Conservation (phyloP, 2,888 invertebrate species). For the Pinctada fucata region DNA sequence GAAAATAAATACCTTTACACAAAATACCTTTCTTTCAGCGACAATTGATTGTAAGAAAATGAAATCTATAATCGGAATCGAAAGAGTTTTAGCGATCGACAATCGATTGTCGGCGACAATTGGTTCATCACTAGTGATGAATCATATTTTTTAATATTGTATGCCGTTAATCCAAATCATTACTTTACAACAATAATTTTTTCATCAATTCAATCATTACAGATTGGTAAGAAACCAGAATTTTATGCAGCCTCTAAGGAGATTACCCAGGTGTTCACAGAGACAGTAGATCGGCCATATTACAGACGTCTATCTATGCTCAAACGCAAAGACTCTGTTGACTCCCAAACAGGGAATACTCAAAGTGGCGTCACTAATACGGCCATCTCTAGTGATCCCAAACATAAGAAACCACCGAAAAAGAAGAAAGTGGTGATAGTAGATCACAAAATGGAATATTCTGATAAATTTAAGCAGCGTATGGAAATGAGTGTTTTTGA, state of each 20-base stretch:
- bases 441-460: conserved; percentile 45
- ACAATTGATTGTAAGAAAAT: too few relatives aligned
- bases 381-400: not conserved
- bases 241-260: conserved; percentile 52
- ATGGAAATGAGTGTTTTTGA: conserved; percentile 64
- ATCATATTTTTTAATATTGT: too few relatives aligned
- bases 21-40: too few relatives aligned
- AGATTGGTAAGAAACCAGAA: conserved; percentile 56
- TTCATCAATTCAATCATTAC: not conserved
- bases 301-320: not conserved
- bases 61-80: too few relatives aligned
- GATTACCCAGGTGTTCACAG: conserved; percentile 36
- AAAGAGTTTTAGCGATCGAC: too few relatives aligned
- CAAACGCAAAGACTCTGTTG: not conserved
- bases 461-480: conserved; percentile 50
- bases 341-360: not conserved
- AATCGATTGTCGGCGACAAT: too few relatives aligned
- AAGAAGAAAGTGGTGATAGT: conserved; percentile 18
- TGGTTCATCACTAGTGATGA: too few relatives aligned
- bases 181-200: too few relatives aligned
- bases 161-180: too few relatives aligned
- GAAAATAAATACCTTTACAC: too few relatives aligned
- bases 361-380: not conserved
- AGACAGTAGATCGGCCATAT: not conserved
- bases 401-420: not conserved